Percentiles rank a stretch among this genome's conserved stretches.
phyloP scores from a whole-genome alignment of 2,113 vertebrate species.

The Gymnorhina tibicen region DNA sequence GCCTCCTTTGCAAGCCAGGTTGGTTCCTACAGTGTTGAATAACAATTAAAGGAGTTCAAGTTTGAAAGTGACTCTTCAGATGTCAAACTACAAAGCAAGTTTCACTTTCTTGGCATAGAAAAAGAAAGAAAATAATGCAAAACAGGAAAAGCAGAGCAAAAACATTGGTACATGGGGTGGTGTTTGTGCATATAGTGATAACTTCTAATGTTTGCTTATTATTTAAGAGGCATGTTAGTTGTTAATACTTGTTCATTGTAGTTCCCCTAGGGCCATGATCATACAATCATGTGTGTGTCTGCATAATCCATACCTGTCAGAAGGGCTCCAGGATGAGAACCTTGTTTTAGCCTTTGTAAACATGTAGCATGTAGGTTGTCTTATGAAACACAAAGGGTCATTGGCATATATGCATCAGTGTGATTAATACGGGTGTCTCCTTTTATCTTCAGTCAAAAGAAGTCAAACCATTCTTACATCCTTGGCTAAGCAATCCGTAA shows the following conservation, averaged over 20 bases:
- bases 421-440: background rate
- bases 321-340: background rate
- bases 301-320: background rate
- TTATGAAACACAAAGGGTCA: background rate
- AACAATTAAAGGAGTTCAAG: conserved; percentile 61
- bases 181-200: no score
- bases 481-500: background rate
- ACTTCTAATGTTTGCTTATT: background rate
- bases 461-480: background rate
- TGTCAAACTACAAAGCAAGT: conserved; percentile 56
- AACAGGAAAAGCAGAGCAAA: background rate
- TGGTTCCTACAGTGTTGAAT: conserved; percentile 58
- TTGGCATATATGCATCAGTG: background rate
- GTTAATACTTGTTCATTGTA: background rate
- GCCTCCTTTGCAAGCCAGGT: conserved; percentile 68
- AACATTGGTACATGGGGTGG: background rate
- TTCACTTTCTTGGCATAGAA: background rate
- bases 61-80: conserved; percentile 70
- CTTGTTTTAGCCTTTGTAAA: background rate
- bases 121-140: background rate
- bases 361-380: background rate
- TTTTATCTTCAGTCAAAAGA: background rate
- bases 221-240: background rate
- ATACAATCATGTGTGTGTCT: background rate
- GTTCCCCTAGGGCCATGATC: background rate